A percentile compares a stretch with the other conserved stretches of the same genome.
Conservation (phyloP, 2,888 invertebrate species). For the Lepas anatifera region DNA sequence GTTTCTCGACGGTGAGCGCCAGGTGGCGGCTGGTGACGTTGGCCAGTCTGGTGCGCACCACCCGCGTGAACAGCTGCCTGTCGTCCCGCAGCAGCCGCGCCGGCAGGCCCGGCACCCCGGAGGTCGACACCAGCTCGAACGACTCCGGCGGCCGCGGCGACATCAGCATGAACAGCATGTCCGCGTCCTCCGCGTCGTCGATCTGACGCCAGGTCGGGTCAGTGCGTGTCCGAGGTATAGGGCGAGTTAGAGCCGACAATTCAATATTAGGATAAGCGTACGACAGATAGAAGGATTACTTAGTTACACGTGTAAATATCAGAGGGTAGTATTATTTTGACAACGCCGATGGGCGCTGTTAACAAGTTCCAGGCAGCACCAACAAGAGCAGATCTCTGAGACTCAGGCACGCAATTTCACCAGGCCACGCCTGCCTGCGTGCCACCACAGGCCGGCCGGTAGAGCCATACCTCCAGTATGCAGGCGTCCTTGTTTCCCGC, state of each 20-base stretch:
- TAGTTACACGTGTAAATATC: too few species aligned
- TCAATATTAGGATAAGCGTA: too few species aligned
- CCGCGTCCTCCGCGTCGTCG: constrained; percentile 70
- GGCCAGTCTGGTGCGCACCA: constrained; percentile 2
- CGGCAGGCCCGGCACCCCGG: constrained; percentile 50
- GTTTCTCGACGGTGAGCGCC: background rate
- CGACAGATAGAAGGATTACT: too few species aligned
- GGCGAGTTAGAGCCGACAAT: too few species aligned
- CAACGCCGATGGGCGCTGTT: too few species aligned
- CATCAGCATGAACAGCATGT: constrained; percentile 57
- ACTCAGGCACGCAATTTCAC: too few species aligned
- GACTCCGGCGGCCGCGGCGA: constrained; percentile 61
- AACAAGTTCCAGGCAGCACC: too few species aligned
- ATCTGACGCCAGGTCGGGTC: constrained; percentile 44
- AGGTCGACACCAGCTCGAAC: constrained; percentile 65
- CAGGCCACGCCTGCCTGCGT: too few species aligned
- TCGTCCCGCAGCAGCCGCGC: background rate
- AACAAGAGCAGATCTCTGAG: too few species aligned
- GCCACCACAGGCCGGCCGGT: too few species aligned
- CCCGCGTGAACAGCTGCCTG: constrained; percentile 9
- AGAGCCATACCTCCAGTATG: constrained; percentile 62
- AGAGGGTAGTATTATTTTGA: too few species aligned
- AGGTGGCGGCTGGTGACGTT: background rate
- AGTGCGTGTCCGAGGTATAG: too few species aligned
- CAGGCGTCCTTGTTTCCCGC: constrained; percentile 66